Evolutionary conservation across 2,888 invertebrate species (phyloP), one percentile per base, ranked within the genome.

Genomic region (Lapara coniferarum): DNA sequence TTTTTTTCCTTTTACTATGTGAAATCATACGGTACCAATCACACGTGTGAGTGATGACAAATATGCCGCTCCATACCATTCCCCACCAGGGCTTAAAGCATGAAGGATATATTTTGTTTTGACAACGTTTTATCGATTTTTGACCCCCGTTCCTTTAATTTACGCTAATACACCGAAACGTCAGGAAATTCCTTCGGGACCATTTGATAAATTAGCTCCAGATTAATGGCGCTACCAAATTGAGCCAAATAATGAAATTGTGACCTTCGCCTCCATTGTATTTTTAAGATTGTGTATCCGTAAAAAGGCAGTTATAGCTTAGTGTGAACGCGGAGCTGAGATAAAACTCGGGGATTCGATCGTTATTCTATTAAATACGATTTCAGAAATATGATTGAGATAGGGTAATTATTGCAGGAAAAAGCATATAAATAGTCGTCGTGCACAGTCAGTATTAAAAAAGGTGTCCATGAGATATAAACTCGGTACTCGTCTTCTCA

Each of bases 201-300:
- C 82, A 84, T 85, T 85, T 78, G 77, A 80, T 80, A 81, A 82
- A 85, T 84, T 83, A 83, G 80, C 78, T 82, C 75, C 75, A 75
- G 78, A 83, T 82, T 84, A 83, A 81, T 76, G 78, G 77, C 72
- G 75, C 73, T 73, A 71, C 75, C 72, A 74, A 84, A 83, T 81
- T 79, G 78, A 76, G 74, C 73, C 74, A 73, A 78, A 77, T 78
- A 80, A 81, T 80, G 77, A 83, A 76, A 75, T 77, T 73, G 71
- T 71, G 70, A 67, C 70, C 66, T 69, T 67, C 25, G 74, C 16
- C 44, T 16, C 8, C n/a, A 59, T 44, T 16, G n/a, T 44, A 46
- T 59, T 16, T 16, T 37, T 58, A 6, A 19, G 12, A 10, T 25
- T 58, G 51, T 51, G 51, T 14, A 52, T 25, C 25, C 25, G 25